Base-by-base conservation (phyloP, 1,140 invertebrate species). In the Danaus melanippus region DNA sequence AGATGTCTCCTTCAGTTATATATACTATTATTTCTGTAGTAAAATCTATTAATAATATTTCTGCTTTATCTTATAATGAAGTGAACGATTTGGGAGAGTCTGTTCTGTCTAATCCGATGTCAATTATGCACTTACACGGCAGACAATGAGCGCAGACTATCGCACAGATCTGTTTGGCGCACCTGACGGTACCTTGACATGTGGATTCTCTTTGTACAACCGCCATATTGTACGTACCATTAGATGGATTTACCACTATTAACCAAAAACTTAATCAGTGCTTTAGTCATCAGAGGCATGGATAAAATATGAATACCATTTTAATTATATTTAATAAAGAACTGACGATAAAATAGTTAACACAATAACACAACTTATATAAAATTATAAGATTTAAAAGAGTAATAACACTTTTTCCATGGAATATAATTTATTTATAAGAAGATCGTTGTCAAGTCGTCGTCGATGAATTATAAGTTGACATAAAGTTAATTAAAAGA, bases 401-500 rank as follows among this genome's bases (percentile, higher is more conserved):
- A 32, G 21, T 32, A 32, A 32, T 32, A 32, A 32, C 6, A 32
- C 7, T 32, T 32, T 32, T 3, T 32, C 21, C 21, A 8, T 32
- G 21, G 21, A 7, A 32, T 32, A 32, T 32, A 32, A 32, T 32
- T 32, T 32, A 32, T 32, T 32, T 32, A 62, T 64, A 60, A 58
- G 61, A 64, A 62, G 62, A 62, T 48, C 53, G 64, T 56, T 71
- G 62, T 67, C 73, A 32, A 32, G 21, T 32, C 21, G 21, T 32
- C 21, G 7, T 32, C 6, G 21, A 32, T 0, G 21, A 5, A 32
- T 5, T 76, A 69, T 69, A 71, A 71, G 69, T 79, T 79, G 72
- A 75, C 74, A 83, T 67, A 72, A 71, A 76, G 71, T 74, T 78
- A 78, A 82, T 79, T 82, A 84, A 84, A 80, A 80, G 80, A 80